phyloP scores from a whole-genome alignment of 2,888 invertebrate species.

The Drosophila eohydei region DNA sequence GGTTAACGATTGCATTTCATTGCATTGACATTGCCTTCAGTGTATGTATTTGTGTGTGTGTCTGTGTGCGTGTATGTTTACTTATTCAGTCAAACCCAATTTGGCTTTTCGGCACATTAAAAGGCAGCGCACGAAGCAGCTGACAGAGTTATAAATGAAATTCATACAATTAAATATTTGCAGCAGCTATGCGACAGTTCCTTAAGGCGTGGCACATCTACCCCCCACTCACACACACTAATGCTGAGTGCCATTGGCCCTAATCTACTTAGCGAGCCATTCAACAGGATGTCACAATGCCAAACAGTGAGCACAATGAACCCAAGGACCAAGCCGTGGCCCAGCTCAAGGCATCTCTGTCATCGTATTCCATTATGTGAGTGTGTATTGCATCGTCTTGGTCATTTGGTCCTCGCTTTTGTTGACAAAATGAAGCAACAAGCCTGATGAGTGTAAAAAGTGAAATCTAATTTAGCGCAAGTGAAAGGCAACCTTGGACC shows the following conservation, averaged over 20 bases:
- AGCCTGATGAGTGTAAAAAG: constrained; percentile 59
- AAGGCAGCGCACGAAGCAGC: constrained; percentile 27
- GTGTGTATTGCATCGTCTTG: constrained; percentile 34
- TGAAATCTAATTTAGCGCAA: constrained; percentile 76
- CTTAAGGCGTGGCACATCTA: constrained; percentile 16
- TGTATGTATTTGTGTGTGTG: background rate
- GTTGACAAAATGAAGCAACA: constrained; percentile 76
- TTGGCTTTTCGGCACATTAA: constrained; percentile 66
- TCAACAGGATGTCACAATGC: constrained; percentile 58
- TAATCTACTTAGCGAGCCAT: constrained; percentile 71
- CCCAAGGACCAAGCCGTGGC: constrained; percentile 10
- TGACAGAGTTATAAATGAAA: constrained; percentile 54
- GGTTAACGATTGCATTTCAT: constrained; percentile 63
- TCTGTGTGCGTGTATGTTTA: constrained; percentile 17
- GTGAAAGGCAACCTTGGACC: constrained; percentile 37
- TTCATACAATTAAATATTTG: constrained; percentile 67
- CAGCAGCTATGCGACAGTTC: constrained; percentile 27
- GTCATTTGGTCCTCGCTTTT: constrained; percentile 62
- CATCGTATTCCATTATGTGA: constrained; percentile 26
- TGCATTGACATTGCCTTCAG: constrained; percentile 30
- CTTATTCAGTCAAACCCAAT: constrained; percentile 64
- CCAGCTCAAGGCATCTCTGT: constrained; percentile 21
- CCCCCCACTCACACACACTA: constrained; percentile 1
- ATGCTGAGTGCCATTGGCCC: constrained; percentile 60
- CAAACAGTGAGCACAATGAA: constrained; percentile 62